These are phyloP conservation scores for Ianthella basta DNA, from an alignment of 37 sponge, comb jelly and placozoan species.

Conservation along the genomic window DNA sequence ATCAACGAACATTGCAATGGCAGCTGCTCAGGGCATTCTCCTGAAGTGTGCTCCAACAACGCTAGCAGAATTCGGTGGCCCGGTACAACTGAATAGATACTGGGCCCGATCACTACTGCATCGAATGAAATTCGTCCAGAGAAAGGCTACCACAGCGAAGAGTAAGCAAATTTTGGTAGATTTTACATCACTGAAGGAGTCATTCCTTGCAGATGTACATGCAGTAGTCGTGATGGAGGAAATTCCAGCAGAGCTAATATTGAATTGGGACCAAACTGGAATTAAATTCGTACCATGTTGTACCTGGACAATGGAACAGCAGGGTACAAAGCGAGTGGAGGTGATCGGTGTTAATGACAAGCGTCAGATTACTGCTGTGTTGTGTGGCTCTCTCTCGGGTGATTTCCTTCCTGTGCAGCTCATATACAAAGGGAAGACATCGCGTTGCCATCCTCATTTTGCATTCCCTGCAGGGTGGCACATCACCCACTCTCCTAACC, in stretches of 20 bases:
- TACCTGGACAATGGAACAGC: conserved; percentile 31
- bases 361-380: conserved; percentile 33
- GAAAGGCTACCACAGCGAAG: conserved; percentile 48
- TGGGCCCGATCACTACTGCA: conserved; percentile 43
- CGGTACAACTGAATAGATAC: conserved; percentile 38
- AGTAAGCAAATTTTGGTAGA: conserved; percentile 18
- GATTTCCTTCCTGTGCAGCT: conserved; percentile 46
- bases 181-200: not conserved
- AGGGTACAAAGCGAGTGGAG: conserved; percentile 37
- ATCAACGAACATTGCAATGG: conserved; percentile 50
- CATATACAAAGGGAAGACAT: conserved; percentile 27
- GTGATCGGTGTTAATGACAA: conserved; percentile 33
- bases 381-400: conserved; percentile 29
- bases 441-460: conserved; percentile 37
- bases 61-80: conserved; percentile 56
- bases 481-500: conserved; percentile 39
- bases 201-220: conserved; percentile 21
- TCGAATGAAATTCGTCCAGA: conserved; percentile 56
- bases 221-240: conserved; percentile 22
- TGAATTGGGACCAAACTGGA: conserved; percentile 48
- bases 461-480: conserved; percentile 35
- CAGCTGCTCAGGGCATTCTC: conserved; percentile 54
- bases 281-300: conserved; percentile 21
- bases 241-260: conserved; percentile 27
- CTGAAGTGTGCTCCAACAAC: not conserved